These are phyloP conservation scores for Hephaestus fuliginosus DNA, from an alignment of 2,797 vertebrate species.

Conservation along the genomic window DNA sequence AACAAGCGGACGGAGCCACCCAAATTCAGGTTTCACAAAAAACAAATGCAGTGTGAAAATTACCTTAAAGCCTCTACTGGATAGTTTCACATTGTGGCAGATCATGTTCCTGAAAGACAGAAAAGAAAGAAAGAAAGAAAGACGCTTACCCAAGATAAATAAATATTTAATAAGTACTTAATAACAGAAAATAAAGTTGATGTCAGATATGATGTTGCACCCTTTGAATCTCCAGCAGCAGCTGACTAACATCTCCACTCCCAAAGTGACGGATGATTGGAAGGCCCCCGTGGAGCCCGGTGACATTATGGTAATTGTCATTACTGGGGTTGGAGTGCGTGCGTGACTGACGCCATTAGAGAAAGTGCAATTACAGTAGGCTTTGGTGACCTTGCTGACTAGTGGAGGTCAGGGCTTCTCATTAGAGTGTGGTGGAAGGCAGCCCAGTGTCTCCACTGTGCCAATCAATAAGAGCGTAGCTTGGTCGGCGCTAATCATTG, in stretches of 20 bases:
- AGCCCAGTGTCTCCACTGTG: slow-evolving; percentile 89
- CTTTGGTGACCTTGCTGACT: slow-evolving; percentile 90
- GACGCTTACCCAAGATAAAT: not conserved
- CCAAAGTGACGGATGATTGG: slow-evolving; percentile 81
- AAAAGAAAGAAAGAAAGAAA: not conserved
- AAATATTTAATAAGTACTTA: not conserved
- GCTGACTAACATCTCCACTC: slow-evolving; percentile 76
- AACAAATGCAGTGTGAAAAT: not conserved
- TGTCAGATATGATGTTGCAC: slow-evolving; percentile 38
- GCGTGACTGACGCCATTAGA: slow-evolving; percentile 90
- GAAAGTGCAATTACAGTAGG: slow-evolving; percentile 91
- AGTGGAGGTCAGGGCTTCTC: slow-evolving; percentile 90
- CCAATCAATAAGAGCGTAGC: slow-evolving; percentile 89
- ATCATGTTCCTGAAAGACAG: not conserved
- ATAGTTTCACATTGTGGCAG: not conserved
- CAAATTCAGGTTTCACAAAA: slow-evolving; percentile 12
- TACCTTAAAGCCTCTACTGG: not conserved
- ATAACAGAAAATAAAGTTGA: not conserved
- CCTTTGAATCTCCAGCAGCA: slow-evolving; percentile 49
- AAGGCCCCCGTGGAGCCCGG: slow-evolving; percentile 77
- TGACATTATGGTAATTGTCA: slow-evolving; percentile 91
- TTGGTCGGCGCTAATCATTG: slow-evolving; percentile 87
- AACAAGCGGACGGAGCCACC: slow-evolving; percentile 1
- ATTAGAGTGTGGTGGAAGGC: slow-evolving; percentile 90
- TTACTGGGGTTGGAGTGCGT: slow-evolving; percentile 86